phyloP scores from a whole-genome alignment of 2,113 vertebrate species.

The Apodemus sylvaticus region DNA sequence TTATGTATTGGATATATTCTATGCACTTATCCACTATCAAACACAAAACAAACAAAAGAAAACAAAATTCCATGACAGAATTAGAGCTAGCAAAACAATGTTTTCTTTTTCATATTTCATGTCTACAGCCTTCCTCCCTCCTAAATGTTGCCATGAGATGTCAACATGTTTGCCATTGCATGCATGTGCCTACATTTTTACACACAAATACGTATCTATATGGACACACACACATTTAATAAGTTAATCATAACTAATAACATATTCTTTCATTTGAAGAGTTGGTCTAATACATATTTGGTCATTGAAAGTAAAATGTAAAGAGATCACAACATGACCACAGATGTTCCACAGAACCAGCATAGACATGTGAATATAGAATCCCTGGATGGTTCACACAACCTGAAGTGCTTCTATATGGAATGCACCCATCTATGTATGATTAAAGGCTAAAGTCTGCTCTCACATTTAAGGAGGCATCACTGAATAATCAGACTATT shows the following conservation, averaged over 20 bases:
- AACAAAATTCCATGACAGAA: neutral
- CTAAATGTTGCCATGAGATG: neutral
- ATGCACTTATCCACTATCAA: neutral
- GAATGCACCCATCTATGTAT: neutral
- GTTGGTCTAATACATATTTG: conserved; percentile 6
- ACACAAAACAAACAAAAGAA: neutral
- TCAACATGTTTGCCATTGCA: neutral
- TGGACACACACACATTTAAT: no score
- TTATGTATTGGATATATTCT: neutral
- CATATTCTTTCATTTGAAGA: neutral
- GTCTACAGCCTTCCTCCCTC: neutral
- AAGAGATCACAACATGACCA: neutral
- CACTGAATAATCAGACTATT: neutral
- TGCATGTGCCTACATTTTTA: neutral
- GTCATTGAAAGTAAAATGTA: neutral
- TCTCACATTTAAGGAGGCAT: neutral
- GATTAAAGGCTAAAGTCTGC: neutral
- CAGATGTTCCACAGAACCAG: neutral
- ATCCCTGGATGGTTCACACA: neutral
- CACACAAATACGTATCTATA: neutral
- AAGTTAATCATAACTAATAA: neutral
- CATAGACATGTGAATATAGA: neutral
- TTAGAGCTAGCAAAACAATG: neutral
- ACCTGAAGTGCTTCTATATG: neutral
- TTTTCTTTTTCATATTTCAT: neutral